These are phyloP conservation scores for Pachyramphus minor DNA, from an alignment of 2,113 vertebrate genomes.

Conservation along the genomic window DNA sequence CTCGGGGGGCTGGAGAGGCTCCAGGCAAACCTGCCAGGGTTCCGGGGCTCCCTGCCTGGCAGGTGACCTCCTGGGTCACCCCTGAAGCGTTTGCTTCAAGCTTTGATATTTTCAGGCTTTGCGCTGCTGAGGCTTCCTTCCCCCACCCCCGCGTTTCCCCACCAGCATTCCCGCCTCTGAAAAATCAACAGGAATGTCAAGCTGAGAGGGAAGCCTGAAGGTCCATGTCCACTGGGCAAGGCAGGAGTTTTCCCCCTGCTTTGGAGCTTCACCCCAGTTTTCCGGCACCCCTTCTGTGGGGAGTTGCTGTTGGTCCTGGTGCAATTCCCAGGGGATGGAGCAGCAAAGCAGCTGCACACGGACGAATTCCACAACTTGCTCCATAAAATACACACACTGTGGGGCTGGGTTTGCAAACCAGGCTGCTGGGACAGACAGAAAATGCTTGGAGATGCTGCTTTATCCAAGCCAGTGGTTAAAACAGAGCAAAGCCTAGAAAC, in stretches of 20 bases:
- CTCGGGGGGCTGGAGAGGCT: not conserved
- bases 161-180: not conserved
- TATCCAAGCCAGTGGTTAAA: not conserved
- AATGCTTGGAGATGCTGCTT: not conserved
- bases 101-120: not conserved
- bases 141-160: not conserved
- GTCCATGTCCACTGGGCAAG: accelerated
- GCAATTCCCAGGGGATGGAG: not conserved
- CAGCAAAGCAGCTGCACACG: accelerated
- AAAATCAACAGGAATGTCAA: not conserved
- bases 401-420: not conserved
- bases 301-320: not conserved
- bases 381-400: accelerated
- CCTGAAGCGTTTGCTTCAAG: accelerated
- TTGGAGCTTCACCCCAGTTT: not conserved
- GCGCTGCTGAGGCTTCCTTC: not conserved
- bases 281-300: accelerated
- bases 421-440: not conserved
- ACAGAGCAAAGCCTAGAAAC: not conserved
- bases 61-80: not conserved
- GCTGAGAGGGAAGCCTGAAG: not conserved
- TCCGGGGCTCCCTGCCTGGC: not conserved
- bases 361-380: accelerated
- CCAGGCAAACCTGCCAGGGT: not conserved
- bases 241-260: not conserved